Evolutionary conservation across 2,113 vertebrate species (phyloP).

Genomic region (Piprites chloris): DNA sequence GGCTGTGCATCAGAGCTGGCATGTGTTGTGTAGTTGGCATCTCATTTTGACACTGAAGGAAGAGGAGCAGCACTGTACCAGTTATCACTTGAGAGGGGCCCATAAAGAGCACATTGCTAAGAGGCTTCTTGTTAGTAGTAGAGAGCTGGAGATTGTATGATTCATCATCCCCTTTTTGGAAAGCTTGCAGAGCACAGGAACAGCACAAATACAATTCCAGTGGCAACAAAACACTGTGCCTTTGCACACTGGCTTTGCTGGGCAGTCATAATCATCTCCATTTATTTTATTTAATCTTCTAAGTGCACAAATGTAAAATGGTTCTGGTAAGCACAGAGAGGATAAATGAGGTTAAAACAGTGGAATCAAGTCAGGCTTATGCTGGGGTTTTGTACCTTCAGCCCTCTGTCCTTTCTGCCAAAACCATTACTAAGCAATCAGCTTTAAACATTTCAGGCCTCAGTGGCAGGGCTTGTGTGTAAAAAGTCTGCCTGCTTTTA

Average conservation of each 20-base stretch:
- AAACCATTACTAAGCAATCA: slow-evolving; percentile 31
- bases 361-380: slow-evolving; percentile 12
- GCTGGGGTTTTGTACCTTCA: background rate
- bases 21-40: background rate
- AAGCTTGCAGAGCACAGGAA: background rate
- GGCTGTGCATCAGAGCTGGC: background rate
- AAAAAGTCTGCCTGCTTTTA: background rate
- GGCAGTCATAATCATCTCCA: slow-evolving; percentile 8
- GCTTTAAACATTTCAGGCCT: slow-evolving; percentile 10
- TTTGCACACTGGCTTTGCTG: slow-evolving; percentile 2
- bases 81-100: background rate
- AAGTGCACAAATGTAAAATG: slow-evolving; percentile 63
- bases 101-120: background rate
- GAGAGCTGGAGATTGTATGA: background rate
- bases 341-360: slow-evolving; percentile 67
- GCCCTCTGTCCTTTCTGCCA: background rate
- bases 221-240: background rate
- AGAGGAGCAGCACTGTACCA: background rate
- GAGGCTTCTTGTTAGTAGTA: background rate
- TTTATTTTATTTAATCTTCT: slow-evolving; percentile 63
- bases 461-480: background rate
- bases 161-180: slow-evolving; percentile 27
- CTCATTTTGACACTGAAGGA: background rate
- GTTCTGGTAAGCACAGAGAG: slow-evolving; percentile 43
- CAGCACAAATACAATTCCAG: background rate